A percentile compares a stretch with the other conserved stretches of the same genome.
Evolutionary conservation across 2,797 vertebrate genomes (phyloP).

Genomic region (Acanthiza pusilla): DNA sequence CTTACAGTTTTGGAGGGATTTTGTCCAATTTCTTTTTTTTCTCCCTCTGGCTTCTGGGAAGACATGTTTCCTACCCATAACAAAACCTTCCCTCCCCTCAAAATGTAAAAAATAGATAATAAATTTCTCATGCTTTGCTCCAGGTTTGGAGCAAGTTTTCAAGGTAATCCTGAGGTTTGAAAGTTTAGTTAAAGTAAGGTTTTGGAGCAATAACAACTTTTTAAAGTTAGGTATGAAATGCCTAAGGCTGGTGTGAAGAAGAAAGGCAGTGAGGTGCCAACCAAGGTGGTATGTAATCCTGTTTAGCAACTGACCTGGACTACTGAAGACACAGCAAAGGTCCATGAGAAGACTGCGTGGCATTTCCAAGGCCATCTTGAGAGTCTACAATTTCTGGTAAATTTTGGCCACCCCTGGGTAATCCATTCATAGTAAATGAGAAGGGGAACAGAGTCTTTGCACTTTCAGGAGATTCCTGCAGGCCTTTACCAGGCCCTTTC

Average conservation of each 20-base stretch:
- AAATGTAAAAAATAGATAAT: not conserved
- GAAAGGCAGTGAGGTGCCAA: not conserved
- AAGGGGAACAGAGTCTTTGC: not conserved
- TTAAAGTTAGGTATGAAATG: not conserved
- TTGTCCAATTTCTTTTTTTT: not conserved
- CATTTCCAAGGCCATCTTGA: not conserved
- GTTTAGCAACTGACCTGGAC: not conserved
- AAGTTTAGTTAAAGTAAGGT: not conserved
- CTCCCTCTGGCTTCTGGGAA: not conserved
- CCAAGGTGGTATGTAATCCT: not conserved
- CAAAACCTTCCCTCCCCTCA: not conserved
- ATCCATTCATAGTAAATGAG: not conserved
- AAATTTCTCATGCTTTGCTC: not conserved
- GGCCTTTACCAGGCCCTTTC: not conserved
- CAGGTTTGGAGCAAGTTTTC: not conserved
- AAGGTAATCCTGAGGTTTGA: not conserved
- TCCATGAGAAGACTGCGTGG: not conserved
- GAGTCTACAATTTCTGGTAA: not conserved
- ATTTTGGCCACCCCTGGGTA: not conserved
- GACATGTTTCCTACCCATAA: not conserved
- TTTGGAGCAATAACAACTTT: not conserved
- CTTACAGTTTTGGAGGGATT: not conserved
- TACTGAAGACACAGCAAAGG: not conserved
- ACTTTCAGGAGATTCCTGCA: not conserved
- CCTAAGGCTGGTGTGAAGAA: not conserved